Evolutionary conservation across 2,113 vertebrate genomes (phyloP).

Genomic region (Amblyopsis rosae): DNA sequence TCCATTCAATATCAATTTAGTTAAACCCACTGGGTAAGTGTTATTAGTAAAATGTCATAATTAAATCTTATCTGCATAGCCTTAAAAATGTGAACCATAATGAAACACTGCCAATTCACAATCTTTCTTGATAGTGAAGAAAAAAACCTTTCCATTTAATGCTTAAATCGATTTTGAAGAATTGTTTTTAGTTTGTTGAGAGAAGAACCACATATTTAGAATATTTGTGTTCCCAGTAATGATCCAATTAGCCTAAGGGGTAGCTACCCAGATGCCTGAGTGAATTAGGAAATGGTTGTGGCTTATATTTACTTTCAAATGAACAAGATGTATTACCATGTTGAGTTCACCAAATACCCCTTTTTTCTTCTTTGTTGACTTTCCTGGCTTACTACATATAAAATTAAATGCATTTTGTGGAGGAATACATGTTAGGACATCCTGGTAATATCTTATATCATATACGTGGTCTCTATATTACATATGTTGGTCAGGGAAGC

Average conservation of each 20-base stretch:
- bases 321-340: constrained; percentile 21
- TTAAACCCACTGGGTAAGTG: too few species aligned
- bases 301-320: constrained; percentile 38
- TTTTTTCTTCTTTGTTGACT: not conserved
- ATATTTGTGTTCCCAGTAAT: constrained; percentile 51
- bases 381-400: too few species aligned
- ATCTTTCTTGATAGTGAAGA: not conserved
- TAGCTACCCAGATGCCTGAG: constrained; percentile 41
- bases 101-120: not conserved
- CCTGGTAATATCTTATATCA: too few species aligned
- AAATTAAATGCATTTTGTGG: too few species aligned
- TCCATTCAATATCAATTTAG: too few species aligned
- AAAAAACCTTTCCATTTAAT: not conserved
- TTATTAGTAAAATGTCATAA: too few species aligned
- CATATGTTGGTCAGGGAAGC: too few species aligned
- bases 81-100: too few species aligned
- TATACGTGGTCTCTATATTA: too few species aligned
- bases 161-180: constrained; percentile 21
- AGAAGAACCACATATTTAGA: constrained; percentile 36
- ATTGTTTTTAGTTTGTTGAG: constrained; percentile 23
- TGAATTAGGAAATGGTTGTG: constrained; percentile 59
- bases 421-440: too few species aligned
- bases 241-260: constrained; percentile 37
- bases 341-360: too few species aligned
- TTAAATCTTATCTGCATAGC: too few species aligned